Evolutionary conservation across 1,140 invertebrate genomes (phyloP).

Genomic region (Anastrepha ludens): DNA sequence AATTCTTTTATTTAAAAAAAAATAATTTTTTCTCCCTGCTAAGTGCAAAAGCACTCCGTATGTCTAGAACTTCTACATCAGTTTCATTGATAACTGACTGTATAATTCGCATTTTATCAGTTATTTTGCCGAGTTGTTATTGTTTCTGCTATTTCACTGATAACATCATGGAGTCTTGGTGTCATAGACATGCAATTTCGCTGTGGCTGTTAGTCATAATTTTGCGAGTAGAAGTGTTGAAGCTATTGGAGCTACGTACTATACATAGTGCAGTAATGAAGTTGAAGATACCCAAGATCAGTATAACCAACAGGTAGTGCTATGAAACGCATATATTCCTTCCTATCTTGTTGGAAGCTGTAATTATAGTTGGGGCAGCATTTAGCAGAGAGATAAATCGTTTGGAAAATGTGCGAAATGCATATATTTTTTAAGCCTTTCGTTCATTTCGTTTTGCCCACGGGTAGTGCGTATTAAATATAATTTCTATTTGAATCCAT

Average conservation of each 20-base stretch:
- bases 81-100: conserved; percentile 27
- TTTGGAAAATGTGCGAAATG: too few species aligned
- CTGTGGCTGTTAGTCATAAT: conserved; percentile 19
- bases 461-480: not conserved
- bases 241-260: not conserved
- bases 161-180: conserved; percentile 19
- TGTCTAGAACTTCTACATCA: not conserved
- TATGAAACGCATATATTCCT: not conserved
- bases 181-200: not conserved
- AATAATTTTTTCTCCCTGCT: too few species aligned
- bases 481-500: not conserved
- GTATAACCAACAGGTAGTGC: conserved; percentile 11
- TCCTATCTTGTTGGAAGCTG: too few species aligned
- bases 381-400: too few species aligned
- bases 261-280: conserved; percentile 11
- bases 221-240: conserved; percentile 13
- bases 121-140: conserved; percentile 3
- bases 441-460: too few species aligned
- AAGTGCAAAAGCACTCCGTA: not conserved
- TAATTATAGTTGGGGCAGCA: too few species aligned
- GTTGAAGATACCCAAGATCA: conserved; percentile 32
- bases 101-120: conserved; percentile 44
- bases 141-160: conserved; percentile 35
- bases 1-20: not conserved
- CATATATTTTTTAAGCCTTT: too few species aligned